These are phyloP conservation scores for Tetragonula clypearis DNA, from an alignment of 1,140 invertebrate species.

Conservation along the genomic window DNA sequence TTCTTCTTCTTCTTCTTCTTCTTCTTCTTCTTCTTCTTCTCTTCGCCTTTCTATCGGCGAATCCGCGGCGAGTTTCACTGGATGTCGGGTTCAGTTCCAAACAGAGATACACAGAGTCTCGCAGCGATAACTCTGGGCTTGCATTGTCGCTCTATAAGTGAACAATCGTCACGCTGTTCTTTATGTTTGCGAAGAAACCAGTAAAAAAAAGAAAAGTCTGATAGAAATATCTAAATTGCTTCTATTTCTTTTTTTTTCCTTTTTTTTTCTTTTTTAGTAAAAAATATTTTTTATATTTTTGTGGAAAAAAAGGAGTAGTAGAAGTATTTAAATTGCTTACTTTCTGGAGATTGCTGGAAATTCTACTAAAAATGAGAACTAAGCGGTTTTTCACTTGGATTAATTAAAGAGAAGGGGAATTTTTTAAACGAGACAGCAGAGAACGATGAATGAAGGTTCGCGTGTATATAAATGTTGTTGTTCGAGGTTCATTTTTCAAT, in stretches of 20 bases:
- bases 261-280: too few species aligned
- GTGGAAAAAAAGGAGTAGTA: too few species aligned
- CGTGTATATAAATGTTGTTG: too few species aligned
- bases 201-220: not conserved
- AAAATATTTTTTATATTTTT: too few species aligned
- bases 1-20: not conserved
- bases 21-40: not conserved
- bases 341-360: too few species aligned
- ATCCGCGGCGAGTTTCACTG: constrained; percentile 34
- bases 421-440: not conserved
- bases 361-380: not conserved
- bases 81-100: not conserved
- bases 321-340: too few species aligned
- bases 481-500: not conserved
- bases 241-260: too few species aligned
- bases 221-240: not conserved
- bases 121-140: not conserved
- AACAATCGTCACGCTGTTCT: not conserved
- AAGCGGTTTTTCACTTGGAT: not conserved
- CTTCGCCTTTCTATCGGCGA: constrained; percentile 21
- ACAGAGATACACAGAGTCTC: not conserved
- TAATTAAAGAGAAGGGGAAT: not conserved
- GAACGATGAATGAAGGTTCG: not conserved
- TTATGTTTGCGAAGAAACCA: too few species aligned
- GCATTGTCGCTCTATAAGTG: not conserved